A percentile compares a stretch with the other conserved stretches of the same genome.
phyloP scores from a whole-genome alignment of 2,113 vertebrate genomes.

The Pluvialis apricaria region DNA sequence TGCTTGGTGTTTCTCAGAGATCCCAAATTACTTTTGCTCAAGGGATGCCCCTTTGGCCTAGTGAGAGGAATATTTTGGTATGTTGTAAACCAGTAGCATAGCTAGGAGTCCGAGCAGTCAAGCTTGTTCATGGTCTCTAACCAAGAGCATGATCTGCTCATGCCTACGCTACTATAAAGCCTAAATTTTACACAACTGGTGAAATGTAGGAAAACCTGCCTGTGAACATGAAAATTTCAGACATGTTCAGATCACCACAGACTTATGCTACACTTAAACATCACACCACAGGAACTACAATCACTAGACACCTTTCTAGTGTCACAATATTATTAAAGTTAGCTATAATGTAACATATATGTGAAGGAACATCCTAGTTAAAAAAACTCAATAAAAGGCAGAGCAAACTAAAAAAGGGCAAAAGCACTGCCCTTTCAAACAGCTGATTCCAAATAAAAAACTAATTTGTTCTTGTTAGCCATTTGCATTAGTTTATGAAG shows the following conservation, averaged over 20 bases:
- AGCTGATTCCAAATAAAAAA: constrained; percentile 40
- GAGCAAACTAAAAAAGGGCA: background rate
- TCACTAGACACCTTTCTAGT: background rate
- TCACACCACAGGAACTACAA: background rate
- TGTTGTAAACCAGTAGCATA: background rate
- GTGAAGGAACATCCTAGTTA: background rate
- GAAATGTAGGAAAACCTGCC: background rate
- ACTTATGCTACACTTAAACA: background rate
- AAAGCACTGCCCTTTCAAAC: background rate
- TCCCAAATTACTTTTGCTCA: background rate
- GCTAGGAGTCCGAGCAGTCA: background rate
- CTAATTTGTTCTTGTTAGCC: constrained; percentile 18
- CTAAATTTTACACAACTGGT: background rate
- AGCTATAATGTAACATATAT: background rate
- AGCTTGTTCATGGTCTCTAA: background rate
- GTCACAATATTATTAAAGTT: background rate
- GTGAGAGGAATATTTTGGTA: background rate
- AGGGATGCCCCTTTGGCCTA: background rate
- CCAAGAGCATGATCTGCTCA: background rate
- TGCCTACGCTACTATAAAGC: background rate
- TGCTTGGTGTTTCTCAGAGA: background rate
- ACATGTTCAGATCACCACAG: background rate
- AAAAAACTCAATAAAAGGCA: background rate
- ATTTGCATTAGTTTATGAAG: background rate
- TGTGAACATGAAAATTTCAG: background rate